phyloP scores from a whole-genome alignment of 2,113 vertebrate genomes.

The Pantherophis guttatus region DNA sequence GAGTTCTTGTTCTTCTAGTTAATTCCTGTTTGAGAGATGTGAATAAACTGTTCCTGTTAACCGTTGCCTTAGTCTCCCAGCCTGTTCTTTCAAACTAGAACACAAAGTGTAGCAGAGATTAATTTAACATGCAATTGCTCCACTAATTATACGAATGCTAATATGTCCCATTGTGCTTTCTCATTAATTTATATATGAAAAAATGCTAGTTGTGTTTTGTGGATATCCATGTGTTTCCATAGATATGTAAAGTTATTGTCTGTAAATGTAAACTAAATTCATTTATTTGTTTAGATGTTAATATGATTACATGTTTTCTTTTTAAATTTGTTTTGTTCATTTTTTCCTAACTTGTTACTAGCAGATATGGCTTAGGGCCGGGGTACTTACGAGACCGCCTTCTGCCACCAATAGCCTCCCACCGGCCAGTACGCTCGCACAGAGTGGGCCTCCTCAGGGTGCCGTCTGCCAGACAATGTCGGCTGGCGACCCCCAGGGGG shows the following conservation, averaged over 20 bases:
- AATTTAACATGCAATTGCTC: slow-evolving; percentile 44
- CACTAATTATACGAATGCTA: slow-evolving; percentile 14
- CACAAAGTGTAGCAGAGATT: slow-evolving; percentile 19
- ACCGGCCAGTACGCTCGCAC: too few relatives aligned
- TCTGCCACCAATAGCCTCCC: too few relatives aligned
- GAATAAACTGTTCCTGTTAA: too few relatives aligned
- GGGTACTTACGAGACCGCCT: too few relatives aligned
- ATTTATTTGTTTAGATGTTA: neutral
- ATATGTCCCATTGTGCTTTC: slow-evolving; percentile 2
- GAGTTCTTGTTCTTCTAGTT: too few relatives aligned
- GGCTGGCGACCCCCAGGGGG: too few relatives aligned
- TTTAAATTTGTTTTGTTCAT: neutral
- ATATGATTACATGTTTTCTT: slow-evolving; percentile 19
- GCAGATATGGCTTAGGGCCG: too few relatives aligned
- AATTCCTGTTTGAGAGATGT: too few relatives aligned
- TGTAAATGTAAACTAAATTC: slow-evolving; percentile 15
- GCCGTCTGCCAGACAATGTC: too few relatives aligned
- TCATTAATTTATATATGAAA: slow-evolving; percentile 11
- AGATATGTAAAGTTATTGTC: neutral
- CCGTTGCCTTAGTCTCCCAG: too few relatives aligned
- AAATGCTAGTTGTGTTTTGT: neutral
- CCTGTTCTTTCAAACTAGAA: too few relatives aligned
- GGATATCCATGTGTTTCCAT: neutral
- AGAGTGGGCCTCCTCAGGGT: too few relatives aligned
- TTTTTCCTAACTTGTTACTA: neutral